Percentiles rank a stretch among this genome's conserved stretches.
Conservation (phyloP, 2,888 invertebrate species). For the Leptinotarsa rubiginosa region DNA sequence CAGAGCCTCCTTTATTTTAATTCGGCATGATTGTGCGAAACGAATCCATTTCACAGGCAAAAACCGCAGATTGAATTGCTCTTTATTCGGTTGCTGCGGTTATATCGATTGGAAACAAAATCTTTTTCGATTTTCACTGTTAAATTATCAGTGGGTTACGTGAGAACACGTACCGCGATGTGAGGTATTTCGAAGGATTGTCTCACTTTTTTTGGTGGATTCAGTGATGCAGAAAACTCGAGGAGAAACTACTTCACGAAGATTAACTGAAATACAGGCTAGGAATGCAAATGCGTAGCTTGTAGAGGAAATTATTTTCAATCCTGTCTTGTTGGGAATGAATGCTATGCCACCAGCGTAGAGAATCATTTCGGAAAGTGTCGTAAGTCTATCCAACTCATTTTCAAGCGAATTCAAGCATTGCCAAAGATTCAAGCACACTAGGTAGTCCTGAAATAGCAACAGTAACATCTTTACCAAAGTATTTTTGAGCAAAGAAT, state of each 20-base stretch:
- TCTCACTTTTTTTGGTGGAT: background rate
- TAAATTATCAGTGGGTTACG: slow-evolving; percentile 40
- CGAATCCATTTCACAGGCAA: slow-evolving; percentile 39
- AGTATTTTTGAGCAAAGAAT: no score
- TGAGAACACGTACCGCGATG: slow-evolving; percentile 36
- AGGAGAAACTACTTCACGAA: background rate
- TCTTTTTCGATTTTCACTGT: slow-evolving; percentile 45
- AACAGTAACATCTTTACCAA: no score
- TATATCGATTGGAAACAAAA: slow-evolving; percentile 44
- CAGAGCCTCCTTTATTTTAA: slow-evolving; percentile 23
- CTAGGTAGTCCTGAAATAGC: no score
- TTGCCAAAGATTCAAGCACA: no score
- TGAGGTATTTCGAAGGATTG: background rate
- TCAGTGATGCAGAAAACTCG: slow-evolving; percentile 3
- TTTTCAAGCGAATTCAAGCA: no score
- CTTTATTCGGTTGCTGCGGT: slow-evolving; percentile 39
- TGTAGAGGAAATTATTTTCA: no score
- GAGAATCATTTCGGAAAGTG: no score
- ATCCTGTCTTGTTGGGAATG: no score
- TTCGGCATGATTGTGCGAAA: slow-evolving; percentile 41
- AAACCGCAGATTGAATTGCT: slow-evolving; percentile 42
- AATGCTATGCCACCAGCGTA: background rate
- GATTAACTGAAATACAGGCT: background rate
- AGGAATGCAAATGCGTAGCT: background rate
- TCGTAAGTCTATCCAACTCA: no score